These are phyloP conservation scores for Balanococcus diminutus DNA, from an alignment of 2,888 invertebrate genomes.

Conservation along the genomic window DNA sequence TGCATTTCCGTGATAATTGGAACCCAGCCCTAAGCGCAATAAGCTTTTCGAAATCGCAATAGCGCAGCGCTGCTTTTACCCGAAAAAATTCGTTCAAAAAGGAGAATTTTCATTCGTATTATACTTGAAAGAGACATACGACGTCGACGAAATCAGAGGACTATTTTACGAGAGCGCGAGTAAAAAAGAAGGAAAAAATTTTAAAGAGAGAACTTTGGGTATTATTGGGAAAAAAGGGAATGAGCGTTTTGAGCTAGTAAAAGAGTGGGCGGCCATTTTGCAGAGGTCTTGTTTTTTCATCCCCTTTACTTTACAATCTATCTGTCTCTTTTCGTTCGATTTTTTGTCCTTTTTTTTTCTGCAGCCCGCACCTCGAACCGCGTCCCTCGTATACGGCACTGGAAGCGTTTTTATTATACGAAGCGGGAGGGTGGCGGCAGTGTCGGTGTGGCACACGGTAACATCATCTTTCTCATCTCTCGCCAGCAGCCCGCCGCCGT, in stretches of 20 bases:
- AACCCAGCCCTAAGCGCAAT: too few relatives aligned
- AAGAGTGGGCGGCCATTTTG: constrained; percentile 60
- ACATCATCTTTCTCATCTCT: constrained; percentile 48
- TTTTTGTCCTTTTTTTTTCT: constrained; percentile 44
- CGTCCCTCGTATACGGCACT: neutral
- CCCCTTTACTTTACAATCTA: constrained; percentile 54
- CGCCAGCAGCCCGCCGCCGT: neutral
- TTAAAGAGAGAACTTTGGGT: constrained; percentile 56
- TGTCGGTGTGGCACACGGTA: constrained; percentile 33
- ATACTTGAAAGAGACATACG: neutral
- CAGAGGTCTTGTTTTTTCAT: constrained; percentile 59
- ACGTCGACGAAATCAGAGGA: constrained; percentile 39
- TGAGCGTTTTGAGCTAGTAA: constrained; percentile 57
- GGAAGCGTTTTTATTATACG: constrained; percentile 49
- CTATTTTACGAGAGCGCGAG: constrained; percentile 53
- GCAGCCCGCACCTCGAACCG: neutral
- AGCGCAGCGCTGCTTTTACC: neutral
- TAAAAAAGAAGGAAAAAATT: constrained; percentile 48
- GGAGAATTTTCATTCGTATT: constrained; percentile 47
- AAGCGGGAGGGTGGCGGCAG: neutral
- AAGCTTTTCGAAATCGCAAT: too few relatives aligned
- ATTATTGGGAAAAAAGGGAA: constrained; percentile 57
- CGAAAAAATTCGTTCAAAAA: neutral
- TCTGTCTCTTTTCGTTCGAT: constrained; percentile 53
- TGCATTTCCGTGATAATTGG: too few relatives aligned